Evolutionary conservation across 2,888 invertebrate genomes (phyloP).

Genomic region (Mesorhabditis spiculigera): DNA sequence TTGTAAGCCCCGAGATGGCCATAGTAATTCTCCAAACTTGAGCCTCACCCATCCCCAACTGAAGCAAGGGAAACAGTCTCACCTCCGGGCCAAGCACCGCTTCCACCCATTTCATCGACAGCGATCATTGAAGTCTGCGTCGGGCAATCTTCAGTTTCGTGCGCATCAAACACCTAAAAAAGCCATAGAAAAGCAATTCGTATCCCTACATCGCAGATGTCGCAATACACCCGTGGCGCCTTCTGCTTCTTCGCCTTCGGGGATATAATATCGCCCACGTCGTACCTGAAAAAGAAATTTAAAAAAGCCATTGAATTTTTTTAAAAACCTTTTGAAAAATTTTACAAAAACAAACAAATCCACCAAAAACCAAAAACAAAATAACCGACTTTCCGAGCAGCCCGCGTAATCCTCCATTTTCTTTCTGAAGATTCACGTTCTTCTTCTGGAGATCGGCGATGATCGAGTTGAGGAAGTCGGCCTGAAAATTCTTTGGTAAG

Average conservation of each 20-base stretch:
- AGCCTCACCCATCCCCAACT: no score
- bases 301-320: background rate
- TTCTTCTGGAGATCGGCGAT: constrained; percentile 93
- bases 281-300: background rate
- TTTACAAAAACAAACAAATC: no score
- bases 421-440: constrained; percentile 76
- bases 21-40: no score
- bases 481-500: constrained; percentile 42
- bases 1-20: no score
- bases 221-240: background rate
- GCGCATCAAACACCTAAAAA: background rate
- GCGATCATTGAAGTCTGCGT: background rate
- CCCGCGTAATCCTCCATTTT: background rate
- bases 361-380: no score
- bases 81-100: background rate
- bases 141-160: background rate
- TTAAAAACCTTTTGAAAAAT: background rate
- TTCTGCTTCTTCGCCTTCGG: background rate
- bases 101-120: background rate
- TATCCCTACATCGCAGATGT: background rate
- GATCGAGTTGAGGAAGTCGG: constrained; percentile 86
- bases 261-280: background rate
- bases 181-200: background rate
- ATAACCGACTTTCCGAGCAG: no score
- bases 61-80: background rate